phyloP scores from a whole-genome alignment of 2,888 invertebrate species.

The Idaea aversata region DNA sequence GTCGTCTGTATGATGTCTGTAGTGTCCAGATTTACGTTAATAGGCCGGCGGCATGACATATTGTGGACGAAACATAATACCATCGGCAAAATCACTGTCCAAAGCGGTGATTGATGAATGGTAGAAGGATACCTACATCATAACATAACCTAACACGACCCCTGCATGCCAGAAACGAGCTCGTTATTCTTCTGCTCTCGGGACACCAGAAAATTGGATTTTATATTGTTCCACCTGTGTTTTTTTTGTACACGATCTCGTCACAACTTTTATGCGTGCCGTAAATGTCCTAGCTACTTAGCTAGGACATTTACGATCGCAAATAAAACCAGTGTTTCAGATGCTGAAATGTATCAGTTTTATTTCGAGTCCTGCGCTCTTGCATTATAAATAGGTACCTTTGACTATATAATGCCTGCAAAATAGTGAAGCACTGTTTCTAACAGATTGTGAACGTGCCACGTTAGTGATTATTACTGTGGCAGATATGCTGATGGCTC shows the following conservation, averaged over 20 bases:
- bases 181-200: slow-evolving; percentile 38
- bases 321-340: slow-evolving; percentile 49
- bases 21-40: slow-evolving; percentile 22
- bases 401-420: slow-evolving; percentile 23
- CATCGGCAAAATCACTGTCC: slow-evolving; percentile 25
- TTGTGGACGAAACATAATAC: slow-evolving; percentile 30
- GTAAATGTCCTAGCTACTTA: no score
- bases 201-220: slow-evolving; percentile 54
- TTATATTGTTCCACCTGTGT: slow-evolving; percentile 51
- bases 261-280: slow-evolving; percentile 50
- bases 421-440: slow-evolving; percentile 32
- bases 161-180: slow-evolving; percentile 43
- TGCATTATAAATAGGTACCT: slow-evolving; percentile 16
- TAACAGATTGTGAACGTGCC: slow-evolving; percentile 31
- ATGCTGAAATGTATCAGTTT: slow-evolving; percentile 36
- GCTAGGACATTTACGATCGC: slow-evolving; percentile 45
- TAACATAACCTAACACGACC: slow-evolving; percentile 26
- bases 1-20: slow-evolving; percentile 17
- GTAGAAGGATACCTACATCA: slow-evolving; percentile 39
- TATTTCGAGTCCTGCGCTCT: slow-evolving; percentile 26
- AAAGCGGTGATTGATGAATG: slow-evolving; percentile 54
- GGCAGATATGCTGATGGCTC: slow-evolving; percentile 53
- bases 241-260: slow-evolving; percentile 39
- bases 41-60: slow-evolving; percentile 32
- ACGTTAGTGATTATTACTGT: slow-evolving; percentile 34